Evolutionary conservation across 2,888 invertebrate genomes (phyloP).

Genomic region (Tenodera sinensis): DNA sequence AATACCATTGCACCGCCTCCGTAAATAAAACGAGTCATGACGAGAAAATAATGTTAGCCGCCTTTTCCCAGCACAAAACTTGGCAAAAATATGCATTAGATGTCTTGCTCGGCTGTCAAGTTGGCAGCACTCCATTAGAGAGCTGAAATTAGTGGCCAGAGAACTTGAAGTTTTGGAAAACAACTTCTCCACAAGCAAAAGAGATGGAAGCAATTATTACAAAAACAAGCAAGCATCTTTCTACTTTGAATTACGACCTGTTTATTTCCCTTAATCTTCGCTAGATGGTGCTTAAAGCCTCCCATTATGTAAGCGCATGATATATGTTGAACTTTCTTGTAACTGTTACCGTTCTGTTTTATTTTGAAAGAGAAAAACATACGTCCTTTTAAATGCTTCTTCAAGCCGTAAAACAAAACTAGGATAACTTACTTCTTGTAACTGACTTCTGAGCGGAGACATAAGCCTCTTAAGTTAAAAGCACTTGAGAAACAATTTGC

Average conservation of each 20-base stretch:
- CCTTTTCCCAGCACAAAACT: neutral
- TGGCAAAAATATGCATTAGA: neutral
- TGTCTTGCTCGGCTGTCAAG: neutral
- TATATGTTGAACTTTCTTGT: neutral
- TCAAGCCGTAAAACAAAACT: neutral
- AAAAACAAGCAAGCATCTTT: neutral
- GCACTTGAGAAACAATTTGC: neutral
- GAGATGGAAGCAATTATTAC: neutral
- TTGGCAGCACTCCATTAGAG: neutral
- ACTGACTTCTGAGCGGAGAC: neutral
- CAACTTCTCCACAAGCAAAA: neutral
- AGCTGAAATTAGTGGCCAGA: neutral
- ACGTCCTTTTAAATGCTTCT: neutral
- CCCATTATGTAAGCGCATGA: neutral
- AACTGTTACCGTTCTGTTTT: neutral
- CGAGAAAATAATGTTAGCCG: neutral
- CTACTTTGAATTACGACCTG: neutral
- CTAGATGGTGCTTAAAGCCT: neutral
- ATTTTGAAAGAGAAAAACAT: neutral
- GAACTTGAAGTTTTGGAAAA: neutral
- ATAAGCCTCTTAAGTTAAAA: neutral
- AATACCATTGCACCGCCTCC: neutral
- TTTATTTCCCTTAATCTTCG: neutral
- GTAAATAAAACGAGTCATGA: neutral
- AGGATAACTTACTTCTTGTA: neutral